A percentile compares a stretch with the other conserved stretches of the same genome.
Conservation (phyloP, 2,888 invertebrate species). For the Thumatha senex region DNA sequence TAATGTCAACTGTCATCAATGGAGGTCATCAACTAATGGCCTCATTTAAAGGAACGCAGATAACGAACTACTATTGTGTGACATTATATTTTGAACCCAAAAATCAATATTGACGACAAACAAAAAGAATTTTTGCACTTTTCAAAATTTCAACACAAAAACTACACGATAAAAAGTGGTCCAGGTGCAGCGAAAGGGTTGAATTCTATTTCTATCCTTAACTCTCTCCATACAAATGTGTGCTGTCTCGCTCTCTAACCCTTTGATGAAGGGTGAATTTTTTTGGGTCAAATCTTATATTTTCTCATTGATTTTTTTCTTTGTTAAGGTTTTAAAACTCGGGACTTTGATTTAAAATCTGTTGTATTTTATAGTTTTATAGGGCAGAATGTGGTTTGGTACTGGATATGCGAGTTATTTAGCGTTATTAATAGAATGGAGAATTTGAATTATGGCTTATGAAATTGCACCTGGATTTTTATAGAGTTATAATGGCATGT, state of each 20-base stretch:
- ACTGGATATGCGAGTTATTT: constrained; percentile 15
- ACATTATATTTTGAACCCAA: constrained; percentile 53
- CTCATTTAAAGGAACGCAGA: constrained; percentile 62
- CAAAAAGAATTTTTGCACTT: constrained; percentile 77
- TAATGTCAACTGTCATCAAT: constrained; percentile 42
- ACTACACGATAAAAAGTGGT: constrained; percentile 45
- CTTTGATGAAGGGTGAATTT: constrained; percentile 69
- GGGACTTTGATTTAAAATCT: constrained; percentile 47
- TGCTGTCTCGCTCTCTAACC: constrained; percentile 63
- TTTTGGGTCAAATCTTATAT: constrained; percentile 79
- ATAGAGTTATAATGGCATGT: neutral
- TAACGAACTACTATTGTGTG: constrained; percentile 75
- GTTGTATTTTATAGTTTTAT: constrained; percentile 36
- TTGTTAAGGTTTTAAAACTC: constrained; percentile 57
- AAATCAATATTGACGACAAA: constrained; percentile 80
- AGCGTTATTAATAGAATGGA: constrained; percentile 8
- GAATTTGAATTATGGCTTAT: constrained; percentile 2
- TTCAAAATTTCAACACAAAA: constrained; percentile 72
- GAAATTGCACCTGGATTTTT: neutral
- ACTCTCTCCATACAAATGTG: constrained; percentile 36
- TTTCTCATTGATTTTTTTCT: constrained; percentile 73
- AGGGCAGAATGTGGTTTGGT: constrained; percentile 31
- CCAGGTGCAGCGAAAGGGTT: constrained; percentile 81
- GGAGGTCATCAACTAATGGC: constrained; percentile 61
- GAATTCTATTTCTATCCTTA: constrained; percentile 42